Conservation (phyloP, 2,888 invertebrate genomes). For the Drosophila koepferae region DNA sequence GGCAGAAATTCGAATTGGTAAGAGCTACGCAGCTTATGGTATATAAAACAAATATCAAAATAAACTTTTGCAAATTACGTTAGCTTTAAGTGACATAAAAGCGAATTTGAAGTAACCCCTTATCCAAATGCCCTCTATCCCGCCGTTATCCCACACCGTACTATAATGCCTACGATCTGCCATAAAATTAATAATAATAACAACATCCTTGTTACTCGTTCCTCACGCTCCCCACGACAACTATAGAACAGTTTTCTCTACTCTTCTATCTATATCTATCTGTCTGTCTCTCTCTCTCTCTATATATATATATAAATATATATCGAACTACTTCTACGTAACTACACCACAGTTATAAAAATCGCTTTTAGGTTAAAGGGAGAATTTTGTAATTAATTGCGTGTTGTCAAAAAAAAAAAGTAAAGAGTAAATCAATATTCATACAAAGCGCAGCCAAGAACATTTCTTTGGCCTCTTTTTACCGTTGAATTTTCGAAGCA, state of each 20-base stretch:
- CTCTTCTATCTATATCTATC: slow-evolving; percentile 61
- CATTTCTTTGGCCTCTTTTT: slow-evolving; percentile 49
- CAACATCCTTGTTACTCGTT: slow-evolving; percentile 66
- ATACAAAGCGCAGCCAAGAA: slow-evolving; percentile 51
- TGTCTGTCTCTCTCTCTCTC: slow-evolving; percentile 28
- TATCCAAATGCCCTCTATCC: slow-evolving; percentile 41
- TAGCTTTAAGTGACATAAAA: slow-evolving; percentile 78
- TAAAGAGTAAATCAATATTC: slow-evolving; percentile 31
- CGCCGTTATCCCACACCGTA: slow-evolving; percentile 57
- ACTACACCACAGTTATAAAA: slow-evolving; percentile 67
- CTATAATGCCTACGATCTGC: slow-evolving; percentile 48
- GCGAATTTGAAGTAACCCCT: slow-evolving; percentile 71
- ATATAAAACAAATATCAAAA: slow-evolving; percentile 14
- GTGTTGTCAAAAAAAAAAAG: slow-evolving; percentile 45
- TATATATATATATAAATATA: slow-evolving; percentile 35
- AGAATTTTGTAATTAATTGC: slow-evolving; percentile 84
- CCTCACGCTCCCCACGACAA: slow-evolving; percentile 57
- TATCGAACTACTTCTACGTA: slow-evolving; percentile 58
- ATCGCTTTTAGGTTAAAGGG: slow-evolving; percentile 85
- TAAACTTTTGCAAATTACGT: slow-evolving; percentile 55
- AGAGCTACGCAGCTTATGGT: slow-evolving; percentile 75
- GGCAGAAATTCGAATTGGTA: slow-evolving; percentile 84
- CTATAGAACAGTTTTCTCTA: slow-evolving; percentile 69
- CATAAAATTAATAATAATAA: slow-evolving; percentile 48
- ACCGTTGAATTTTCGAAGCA: slow-evolving; percentile 81